Evolutionary conservation across 2,113 vertebrate species (phyloP), one percentile per base, ranked within the genome.

Genomic region (Gopherus evgoodei): DNA sequence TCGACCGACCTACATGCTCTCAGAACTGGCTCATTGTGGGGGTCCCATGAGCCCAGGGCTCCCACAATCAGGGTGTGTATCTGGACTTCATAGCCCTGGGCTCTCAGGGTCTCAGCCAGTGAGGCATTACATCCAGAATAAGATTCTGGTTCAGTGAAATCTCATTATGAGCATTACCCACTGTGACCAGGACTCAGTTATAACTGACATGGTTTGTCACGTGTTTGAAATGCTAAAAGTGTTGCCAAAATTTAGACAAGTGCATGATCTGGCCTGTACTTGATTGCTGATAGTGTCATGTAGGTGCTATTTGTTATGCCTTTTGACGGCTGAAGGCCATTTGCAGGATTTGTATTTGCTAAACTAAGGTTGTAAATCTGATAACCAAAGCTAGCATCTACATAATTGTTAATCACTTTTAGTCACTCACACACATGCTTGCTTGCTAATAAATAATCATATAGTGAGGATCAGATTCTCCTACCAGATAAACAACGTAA

Each of bases 131-230:
- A 4, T 8, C 24, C 24, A 89, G 6, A 11, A 4, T 1, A 9
- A 80, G n/a, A 65, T 31, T 0, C 0, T 0, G 6, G 12, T 10
- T 62, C 31, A 56, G 47, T 47, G 49, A 69, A 83, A 49, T 1
- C 12, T 42, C 11, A 0, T 42, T 50, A 27, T 0, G 0, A 12
- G 19, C 75, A 35, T 0, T 52, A 9, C 24, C 62, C 35, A 78
- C 47, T 35, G 84, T 13, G 79, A 80, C 14, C n/a, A 53, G 24
- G 38, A 38, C 11, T 38, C 52, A 59, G 35, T 75, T 25, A 91
- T 8, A 91, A 24, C 6, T 86, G 84, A 31, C 53, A 69, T 5
- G 9, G 22, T 1, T 9, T 80, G 87, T 14, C n/a, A 35, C 1
- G 2, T 42, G 5, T 6, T 50, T 29, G 38, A 86, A 93, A 44